Conservation (phyloP, 2,797 vertebrate species). For the Hoplostethus mediterraneus region DNA sequence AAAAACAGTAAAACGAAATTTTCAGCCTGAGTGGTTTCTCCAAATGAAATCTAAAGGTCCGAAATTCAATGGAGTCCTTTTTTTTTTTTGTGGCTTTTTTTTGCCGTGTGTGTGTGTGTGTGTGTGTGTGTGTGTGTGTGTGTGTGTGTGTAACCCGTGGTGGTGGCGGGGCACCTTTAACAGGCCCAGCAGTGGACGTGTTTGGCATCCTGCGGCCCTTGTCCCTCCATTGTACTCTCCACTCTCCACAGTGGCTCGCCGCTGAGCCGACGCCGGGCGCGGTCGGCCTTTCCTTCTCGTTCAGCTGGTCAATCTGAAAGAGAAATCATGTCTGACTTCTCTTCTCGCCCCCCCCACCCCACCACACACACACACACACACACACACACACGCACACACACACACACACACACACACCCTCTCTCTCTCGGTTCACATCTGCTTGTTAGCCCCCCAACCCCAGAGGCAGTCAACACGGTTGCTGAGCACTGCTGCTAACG, state of each 20-base stretch:
- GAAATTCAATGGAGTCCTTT: constrained; percentile 73
- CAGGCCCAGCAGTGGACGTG: constrained; percentile 86
- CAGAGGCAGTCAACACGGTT: constrained; percentile 72
- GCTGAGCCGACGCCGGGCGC: constrained; percentile 51
- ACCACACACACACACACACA: neutral
- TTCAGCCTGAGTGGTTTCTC: constrained; percentile 83
- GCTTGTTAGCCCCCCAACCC: constrained; percentile 69
- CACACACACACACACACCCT: constrained; percentile 5
- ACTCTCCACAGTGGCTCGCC: constrained; percentile 75
- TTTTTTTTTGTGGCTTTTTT: constrained; percentile 19
- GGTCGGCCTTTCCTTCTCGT: constrained; percentile 35
- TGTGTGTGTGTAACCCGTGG: constrained; percentile 44
- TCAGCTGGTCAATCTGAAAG: constrained; percentile 58
- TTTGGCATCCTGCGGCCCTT: constrained; percentile 83
- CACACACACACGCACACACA: too few species aligned
- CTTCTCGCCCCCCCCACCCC: constrained; percentile 40
- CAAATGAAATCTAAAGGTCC: constrained; percentile 81
- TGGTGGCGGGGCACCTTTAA: constrained; percentile 74
- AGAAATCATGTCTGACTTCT: constrained; percentile 72
- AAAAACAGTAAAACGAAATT: constrained; percentile 80
- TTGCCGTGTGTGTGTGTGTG: constrained; percentile 4
- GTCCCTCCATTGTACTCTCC: constrained; percentile 77
- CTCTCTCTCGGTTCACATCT: constrained; percentile 77
- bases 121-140: constrained; percentile 36
- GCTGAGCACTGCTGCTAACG: constrained; percentile 75